Evolutionary conservation across 2,797 vertebrate species (phyloP), one percentile per base, ranked within the genome.

Genomic region (Euthynnus affinis): DNA sequence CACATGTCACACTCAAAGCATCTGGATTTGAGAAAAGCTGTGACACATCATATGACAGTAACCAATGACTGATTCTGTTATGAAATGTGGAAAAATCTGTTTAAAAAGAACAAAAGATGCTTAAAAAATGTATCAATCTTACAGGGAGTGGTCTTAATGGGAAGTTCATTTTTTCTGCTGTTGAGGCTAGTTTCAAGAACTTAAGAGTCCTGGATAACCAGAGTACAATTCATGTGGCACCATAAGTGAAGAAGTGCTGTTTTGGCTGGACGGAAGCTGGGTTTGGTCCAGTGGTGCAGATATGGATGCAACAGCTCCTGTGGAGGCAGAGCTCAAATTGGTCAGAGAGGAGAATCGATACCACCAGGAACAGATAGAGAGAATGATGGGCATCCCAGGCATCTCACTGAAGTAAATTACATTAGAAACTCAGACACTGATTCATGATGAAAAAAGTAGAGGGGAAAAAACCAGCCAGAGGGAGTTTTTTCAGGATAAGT

Each of bases 351-450:
- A 81, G 70, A 85, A 94, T 93, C 92, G 40, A 93, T 94, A 89
- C 37, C 78, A 84, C 61, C 78, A 83, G 89, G 83, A 92, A 77
- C 80, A 83, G 84, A 94, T 85, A 71, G 75, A 87, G 83, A 89
- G 89, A 92, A 87, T 92, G 91, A 93, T 91, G 84, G 91, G 88
- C 86, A 90, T 90, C 80, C 70, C 83, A 62, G 81, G 88, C 85
- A 86, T 90, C 86, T 82, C 80, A 80, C 88, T 82, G 84, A 91
- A 90, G 81, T 85, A 90, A 90, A 93, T 93, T 90, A 90, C 82
- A 93, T 92, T 90, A 89, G 83, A 89, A 87, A 86, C 87, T 81
- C 78, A 85, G 87, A 89, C 80, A 87, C 85, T 88, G 89, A 90
- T 90, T 91, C 89, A 89, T 81, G 81, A 85, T 74, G 63, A 73